Base-by-base conservation (phyloP, 30 jellyfish, hydroid and myxozoan species). In the Turritopsis rubra region DNA sequence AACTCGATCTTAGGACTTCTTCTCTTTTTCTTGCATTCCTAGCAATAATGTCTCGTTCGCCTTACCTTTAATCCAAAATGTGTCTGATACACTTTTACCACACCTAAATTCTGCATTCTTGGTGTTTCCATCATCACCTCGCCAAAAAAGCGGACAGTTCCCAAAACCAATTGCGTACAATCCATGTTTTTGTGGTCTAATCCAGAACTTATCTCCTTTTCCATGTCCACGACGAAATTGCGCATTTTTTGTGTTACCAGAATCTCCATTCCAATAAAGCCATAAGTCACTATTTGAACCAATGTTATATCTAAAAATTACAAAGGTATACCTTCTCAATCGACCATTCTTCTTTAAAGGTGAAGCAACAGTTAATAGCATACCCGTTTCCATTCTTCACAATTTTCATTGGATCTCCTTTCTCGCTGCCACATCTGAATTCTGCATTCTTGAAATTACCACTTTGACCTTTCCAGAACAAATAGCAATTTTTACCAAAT, bases 341-440 rank as follows among this genome's bases (percentile, higher is more conserved):
- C n/a, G n/a, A n/a, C n/a, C n/a, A n/a, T n/a, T n/a, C n/a, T n/a
- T n/a, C n/a, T n/a, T n/a, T 13, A 41, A 41, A 13, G 60, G 60
- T 41, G 60, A 41, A 41, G n/a, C n/a, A n/a, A n/a, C n/a, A n/a
- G n/a, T n/a, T n/a, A 41, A 13, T 41, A 41, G 13, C 60, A 5
- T 41, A 41, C 60, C 5, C 5, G 13, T 41, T 13, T 27, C 30
- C 30, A 23, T 23, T 22, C 21, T 19, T 68, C 21, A n/a, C 30
- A 68, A 68, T 27, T 17, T 68, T n/a, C 77, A 68, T 68, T 22
- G 77, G 77, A 68, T 68, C 77, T n/a, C 77, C 77, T 23, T 68
- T 68, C 30, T 68, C 30, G 21, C 23, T n/a, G 19, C 77, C 77
- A 22, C 77, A 68, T 68, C 77, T 68, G 30, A 68, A 68, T 1